Percentiles rank a stretch among this genome's conserved stretches.
Evolutionary conservation across 1,140 invertebrate genomes (phyloP).

Genomic region (Gyrodactylus bullatarudis): DNA sequence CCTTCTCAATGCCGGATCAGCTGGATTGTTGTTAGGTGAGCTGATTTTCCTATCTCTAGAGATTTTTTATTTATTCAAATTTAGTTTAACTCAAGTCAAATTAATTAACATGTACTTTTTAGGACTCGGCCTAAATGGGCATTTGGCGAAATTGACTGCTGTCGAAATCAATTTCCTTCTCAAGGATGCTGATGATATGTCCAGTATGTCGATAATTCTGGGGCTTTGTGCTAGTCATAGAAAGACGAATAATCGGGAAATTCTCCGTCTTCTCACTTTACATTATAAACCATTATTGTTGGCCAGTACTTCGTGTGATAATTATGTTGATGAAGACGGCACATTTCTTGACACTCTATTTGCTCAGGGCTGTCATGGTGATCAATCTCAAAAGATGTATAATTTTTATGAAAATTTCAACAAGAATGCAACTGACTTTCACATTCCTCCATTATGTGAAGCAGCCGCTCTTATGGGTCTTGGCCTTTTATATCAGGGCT

Average conservation of each 20-base stretch:
- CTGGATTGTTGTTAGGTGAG: not conserved
- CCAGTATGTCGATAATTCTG: not conserved
- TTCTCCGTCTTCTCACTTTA: not conserved
- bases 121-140: not conserved
- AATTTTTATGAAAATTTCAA: not conserved
- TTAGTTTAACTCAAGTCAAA: no score
- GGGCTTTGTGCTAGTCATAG: not conserved
- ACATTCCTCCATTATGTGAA: not conserved
- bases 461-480: not conserved
- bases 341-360: not conserved
- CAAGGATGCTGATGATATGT: not conserved
- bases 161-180: not conserved
- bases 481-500: not conserved
- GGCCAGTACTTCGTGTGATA: not conserved
- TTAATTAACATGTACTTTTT: no score
- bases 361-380: not conserved
- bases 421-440: not conserved
- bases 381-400: not conserved
- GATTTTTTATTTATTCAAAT: no score
- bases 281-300: not conserved
- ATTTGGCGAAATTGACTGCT: not conserved
- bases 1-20: not conserved
- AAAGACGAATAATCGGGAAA: not conserved
- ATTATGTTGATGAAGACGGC: not conserved
- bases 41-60: no score